A percentile compares a stretch with the other conserved stretches of the same genome.
phyloP scores from a whole-genome alignment of 2,797 vertebrate genomes.

The Coreius guichenoti region DNA sequence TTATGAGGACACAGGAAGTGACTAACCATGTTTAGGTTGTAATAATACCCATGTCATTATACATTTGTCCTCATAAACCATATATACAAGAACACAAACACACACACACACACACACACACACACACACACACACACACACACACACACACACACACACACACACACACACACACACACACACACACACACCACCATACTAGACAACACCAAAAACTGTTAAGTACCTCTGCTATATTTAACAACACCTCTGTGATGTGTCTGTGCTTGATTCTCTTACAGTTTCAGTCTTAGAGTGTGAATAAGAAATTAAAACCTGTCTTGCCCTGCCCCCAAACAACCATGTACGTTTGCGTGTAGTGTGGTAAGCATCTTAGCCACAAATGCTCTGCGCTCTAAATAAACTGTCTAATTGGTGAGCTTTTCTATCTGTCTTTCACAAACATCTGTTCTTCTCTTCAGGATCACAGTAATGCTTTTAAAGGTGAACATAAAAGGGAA shows the following conservation, averaged over 20 bases:
- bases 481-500: not conserved
- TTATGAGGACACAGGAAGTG: too few relatives aligned
- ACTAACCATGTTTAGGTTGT: too few relatives aligned
- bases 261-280: not conserved
- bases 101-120: not conserved
- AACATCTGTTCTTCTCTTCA: slow-evolving; percentile 4
- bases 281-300: slow-evolving; percentile 10
- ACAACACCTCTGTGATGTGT: slow-evolving; percentile 11
- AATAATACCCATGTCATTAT: too few relatives aligned
- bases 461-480: slow-evolving; percentile 1
- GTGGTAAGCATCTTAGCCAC: not conserved
- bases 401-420: slow-evolving; percentile 51
- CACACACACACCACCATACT: not conserved
- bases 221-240: slow-evolving; percentile 33
- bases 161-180: not conserved
- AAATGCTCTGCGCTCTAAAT: slow-evolving; percentile 42
- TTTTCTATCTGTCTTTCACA: slow-evolving; percentile 24
- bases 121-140: too few relatives aligned
- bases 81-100: not conserved
- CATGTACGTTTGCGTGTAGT: not conserved
- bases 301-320: slow-evolving; percentile 4
- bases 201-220: slow-evolving; percentile 31
- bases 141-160: too few relatives aligned
- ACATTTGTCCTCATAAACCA: too few relatives aligned
- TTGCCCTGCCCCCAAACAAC: not conserved